Evolutionary conservation across 1,140 invertebrate genomes (phyloP), one percentile per base, ranked within the genome.

Genomic region (Drosophila grimshawi): DNA sequence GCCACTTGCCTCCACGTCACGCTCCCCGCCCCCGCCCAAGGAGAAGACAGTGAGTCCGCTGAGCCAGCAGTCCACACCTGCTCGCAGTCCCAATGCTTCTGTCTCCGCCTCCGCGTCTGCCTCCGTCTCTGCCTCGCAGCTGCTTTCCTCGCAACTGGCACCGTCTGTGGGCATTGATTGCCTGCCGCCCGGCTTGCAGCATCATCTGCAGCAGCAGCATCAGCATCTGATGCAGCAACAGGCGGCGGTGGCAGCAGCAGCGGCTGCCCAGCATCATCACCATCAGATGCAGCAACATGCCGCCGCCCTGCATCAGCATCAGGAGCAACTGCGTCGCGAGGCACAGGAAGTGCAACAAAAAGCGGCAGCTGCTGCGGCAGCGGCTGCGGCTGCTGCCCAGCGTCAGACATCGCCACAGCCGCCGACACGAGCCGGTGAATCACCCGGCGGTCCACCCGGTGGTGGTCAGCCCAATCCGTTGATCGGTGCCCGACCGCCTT

Each of bases 401-500:
- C 78, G 81, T 2, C 88, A 91, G 45, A 53, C 66, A 0, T 69
- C 86, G 0, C 82, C 81, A 1, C 77, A 76, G 41, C 72, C 78
- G 3, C 68, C 85, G 27, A 78, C 92, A 10, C 93, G 92, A 53
- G 85, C 81, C 11, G 46, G 11, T 7, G 55, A 63, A 6, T 83
- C 86, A 2, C 76, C 53, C 11, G 86, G 11, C 10, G 46, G 37
- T 4, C 73, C 65, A 3, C 85, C 56, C n/a, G 77, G 39, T 11
- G 77, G 39, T 27, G 77, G 49, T 29, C 80, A 63, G 70, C 88
- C 92, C 4, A 92, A 91, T 70, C 85, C 86, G 4, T 6, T 92
- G 39, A 79, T 92, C 30, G 73, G 79, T 5, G 81, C 89, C 7
- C 86, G 91, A 0, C 93, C 92, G 83, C 94, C 94, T 76, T 94